phyloP scores from a whole-genome alignment of 2,888 invertebrate genomes.

The Lepidocyrtoides sp. region DNA sequence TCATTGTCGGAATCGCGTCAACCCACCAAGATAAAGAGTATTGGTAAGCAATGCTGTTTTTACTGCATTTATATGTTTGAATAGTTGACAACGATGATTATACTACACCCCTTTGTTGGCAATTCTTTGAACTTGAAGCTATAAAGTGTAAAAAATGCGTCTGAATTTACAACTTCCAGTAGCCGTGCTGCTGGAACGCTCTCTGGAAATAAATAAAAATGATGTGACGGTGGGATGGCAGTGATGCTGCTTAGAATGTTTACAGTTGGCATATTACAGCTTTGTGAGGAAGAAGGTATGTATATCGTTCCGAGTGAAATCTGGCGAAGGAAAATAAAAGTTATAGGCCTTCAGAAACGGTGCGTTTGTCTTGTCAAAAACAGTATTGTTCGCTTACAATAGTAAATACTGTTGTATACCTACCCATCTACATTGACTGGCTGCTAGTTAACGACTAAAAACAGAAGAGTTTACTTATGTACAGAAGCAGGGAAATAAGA shows the following conservation, averaged over 20 bases:
- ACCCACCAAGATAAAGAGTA: conserved; percentile 1
- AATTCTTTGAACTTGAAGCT: conserved; percentile 39
- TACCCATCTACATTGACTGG: neutral
- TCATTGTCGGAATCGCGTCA: conserved; percentile 47
- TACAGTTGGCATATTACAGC: neutral
- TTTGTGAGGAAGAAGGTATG: neutral
- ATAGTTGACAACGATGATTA: conserved; percentile 36
- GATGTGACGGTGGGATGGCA: conserved; percentile 1
- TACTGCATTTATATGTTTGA: neutral
- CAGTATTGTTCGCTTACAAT: conserved; percentile 15
- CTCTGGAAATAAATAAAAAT: conserved; percentile 42
- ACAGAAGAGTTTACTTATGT: neutral
- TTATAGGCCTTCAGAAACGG: neutral
- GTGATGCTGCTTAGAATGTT: conserved; percentile 7
- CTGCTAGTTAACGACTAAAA: conserved; percentile 15
- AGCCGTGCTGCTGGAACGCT: conserved; percentile 6
- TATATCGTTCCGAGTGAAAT: neutral
- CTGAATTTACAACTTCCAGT: conserved; percentile 11
- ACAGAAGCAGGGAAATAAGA: conserved; percentile 8
- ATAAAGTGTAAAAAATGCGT: neutral
- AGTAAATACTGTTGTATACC: neutral
- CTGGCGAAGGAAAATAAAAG: conserved; percentile 18
- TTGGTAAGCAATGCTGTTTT: neutral
- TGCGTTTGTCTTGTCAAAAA: conserved; percentile 38
- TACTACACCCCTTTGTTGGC: conserved; percentile 26